Evolutionary conservation across 2,113 vertebrate genomes (phyloP).

Genomic region (Alligator mississippiensis): DNA sequence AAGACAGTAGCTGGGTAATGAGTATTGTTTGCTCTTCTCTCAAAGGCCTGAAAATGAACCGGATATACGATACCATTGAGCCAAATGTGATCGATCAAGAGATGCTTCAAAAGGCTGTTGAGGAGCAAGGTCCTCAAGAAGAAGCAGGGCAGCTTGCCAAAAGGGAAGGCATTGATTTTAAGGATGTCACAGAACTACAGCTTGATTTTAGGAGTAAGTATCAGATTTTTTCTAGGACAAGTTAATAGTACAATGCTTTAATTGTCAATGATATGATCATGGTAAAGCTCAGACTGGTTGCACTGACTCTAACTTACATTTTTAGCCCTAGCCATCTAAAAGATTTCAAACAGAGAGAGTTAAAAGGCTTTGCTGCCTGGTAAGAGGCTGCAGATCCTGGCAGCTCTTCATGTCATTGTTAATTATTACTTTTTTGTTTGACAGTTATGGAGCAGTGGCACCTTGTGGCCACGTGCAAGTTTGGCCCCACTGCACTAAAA

Average conservation of each 20-base stretch:
- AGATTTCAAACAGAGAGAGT: not conserved
- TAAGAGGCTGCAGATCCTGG: not conserved
- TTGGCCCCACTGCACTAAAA: not conserved
- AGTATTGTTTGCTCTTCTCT: not conserved
- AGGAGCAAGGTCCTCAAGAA: conserved; percentile 77
- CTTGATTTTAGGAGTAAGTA: conserved; percentile 88
- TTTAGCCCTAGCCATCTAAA: not conserved
- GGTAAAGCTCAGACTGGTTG: not conserved
- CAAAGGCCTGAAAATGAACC: conserved; percentile 72
- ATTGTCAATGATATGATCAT: not conserved
- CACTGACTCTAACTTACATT: not conserved
- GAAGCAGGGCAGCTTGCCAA: conserved; percentile 69
- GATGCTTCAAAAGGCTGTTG: conserved; percentile 79
- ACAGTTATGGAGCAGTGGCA: conserved; percentile 73
- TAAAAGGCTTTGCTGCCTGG: not conserved
- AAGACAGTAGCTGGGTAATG: not conserved
- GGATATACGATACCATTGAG: conserved; percentile 55
- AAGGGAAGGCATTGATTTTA: conserved; percentile 76
- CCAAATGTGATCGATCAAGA: conserved; percentile 83
- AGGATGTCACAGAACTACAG: conserved; percentile 79
- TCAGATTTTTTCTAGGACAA: not conserved
- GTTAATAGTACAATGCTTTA: not conserved
- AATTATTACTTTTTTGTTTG: conserved; percentile 36
- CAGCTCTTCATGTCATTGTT: not conserved
- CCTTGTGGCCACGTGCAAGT: conserved; percentile 56